A percentile compares a stretch with the other conserved stretches of the same genome.
These are phyloP conservation scores for Spea multiplicata DNA, from an alignment of 2,113 vertebrate species.

Conservation along the genomic window DNA sequence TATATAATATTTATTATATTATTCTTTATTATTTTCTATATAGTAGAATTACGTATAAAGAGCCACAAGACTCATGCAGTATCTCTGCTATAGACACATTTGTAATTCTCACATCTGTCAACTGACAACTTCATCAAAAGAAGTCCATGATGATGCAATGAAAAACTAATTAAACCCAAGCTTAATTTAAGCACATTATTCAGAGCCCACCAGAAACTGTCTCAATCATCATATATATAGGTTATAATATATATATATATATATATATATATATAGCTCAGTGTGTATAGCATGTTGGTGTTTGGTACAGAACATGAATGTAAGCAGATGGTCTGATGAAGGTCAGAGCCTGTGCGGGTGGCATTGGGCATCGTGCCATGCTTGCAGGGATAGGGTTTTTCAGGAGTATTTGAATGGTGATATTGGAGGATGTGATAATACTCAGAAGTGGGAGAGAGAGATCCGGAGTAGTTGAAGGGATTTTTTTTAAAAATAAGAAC, in stretches of 20 bases:
- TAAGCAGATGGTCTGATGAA: not conserved
- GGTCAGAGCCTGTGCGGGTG: slow-evolving; percentile 19
- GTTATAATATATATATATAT: not conserved
- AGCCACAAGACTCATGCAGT: too few species aligned
- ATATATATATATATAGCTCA: not conserved
- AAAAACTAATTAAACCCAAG: too few species aligned
- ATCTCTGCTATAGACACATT: too few species aligned
- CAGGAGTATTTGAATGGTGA: slow-evolving; percentile 5
- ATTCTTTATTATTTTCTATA: too few species aligned
- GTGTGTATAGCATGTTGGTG: not conserved
- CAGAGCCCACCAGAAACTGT: too few species aligned
- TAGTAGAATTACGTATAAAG: too few species aligned
- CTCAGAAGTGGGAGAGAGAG: not conserved
- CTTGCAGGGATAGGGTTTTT: not conserved
- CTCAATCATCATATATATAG: too few species aligned
- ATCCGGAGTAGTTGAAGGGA: not conserved
- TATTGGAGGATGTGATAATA: not conserved
- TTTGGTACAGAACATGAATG: not conserved
- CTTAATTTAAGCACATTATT: too few species aligned
- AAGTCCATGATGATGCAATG: too few species aligned
- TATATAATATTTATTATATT: too few species aligned
- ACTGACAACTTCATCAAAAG: too few species aligned
- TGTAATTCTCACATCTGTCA: too few species aligned
- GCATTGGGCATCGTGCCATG: slow-evolving; percentile 11
- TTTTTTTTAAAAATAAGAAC: not conserved